Base-by-base conservation (phyloP, 2,113 vertebrate species). In the Spea bombifrons region DNA sequence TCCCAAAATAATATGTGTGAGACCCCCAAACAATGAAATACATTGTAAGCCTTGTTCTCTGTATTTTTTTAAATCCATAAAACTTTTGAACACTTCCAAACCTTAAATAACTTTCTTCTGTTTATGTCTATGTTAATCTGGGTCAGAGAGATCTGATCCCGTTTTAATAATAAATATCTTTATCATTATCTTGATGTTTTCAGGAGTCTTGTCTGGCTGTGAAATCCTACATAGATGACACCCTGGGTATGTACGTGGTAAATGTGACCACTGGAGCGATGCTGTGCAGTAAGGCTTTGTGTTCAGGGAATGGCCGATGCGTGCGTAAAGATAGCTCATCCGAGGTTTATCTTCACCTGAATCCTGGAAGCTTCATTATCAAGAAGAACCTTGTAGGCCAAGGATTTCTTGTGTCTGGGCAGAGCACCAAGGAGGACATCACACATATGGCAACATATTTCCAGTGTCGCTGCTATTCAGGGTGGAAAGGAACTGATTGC, bases 401-500 rank as follows among this genome's bases (percentile, higher is more conserved):
- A 10, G 86, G 79, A 7, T 86, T 92, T 69, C 13, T 59, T 57
- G 66, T 90, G 3, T 89, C 87, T 75, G 88, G 90, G 57, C 75
- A 83, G 46, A 64, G 86, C 68, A 83, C 91, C 4, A 75, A 3
- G 2, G 48, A 84, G 0, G 84, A 92, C 0, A 0, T 0, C 69
- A 30, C 16, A 3, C 10, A 1, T 17, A 86, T 93, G 88, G 81
- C 79, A 1, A 0, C 61, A 61, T 84, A 92, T 74, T 99, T 99
- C 88, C 85, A 82, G 68, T 99, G 97, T 84, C 95, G 88, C 61
- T 99, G 97, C 87, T 99, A 98, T 5, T 84, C 48, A 8, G 92
- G 92, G 59, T 97, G 94, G 94, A 49, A 5, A 5, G 93, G 90
- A 63, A 10, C 81, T 61, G 82, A 7, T 69, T 93, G 91, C 74